A percentile compares a stretch with the other conserved stretches of the same genome.
Conservation (phyloP, 2,797 vertebrate genomes). For the Scolopax rusticola region DNA sequence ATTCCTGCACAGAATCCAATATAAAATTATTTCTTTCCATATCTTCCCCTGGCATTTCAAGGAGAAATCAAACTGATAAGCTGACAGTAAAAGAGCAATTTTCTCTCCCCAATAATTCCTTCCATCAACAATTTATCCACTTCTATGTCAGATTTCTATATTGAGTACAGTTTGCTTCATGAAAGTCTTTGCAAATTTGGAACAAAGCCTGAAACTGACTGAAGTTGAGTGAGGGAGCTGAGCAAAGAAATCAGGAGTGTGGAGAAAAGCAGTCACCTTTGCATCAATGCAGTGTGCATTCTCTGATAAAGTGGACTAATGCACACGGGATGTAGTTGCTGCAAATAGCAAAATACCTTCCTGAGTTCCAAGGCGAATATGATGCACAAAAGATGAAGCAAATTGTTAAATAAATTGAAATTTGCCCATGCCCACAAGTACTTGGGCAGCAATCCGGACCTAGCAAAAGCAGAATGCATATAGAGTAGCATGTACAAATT, state of each 20-base stretch:
- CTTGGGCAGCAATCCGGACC: neutral
- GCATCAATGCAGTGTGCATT: neutral
- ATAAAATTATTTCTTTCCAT: conserved; percentile 1
- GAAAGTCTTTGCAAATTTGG: neutral
- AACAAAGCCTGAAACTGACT: neutral
- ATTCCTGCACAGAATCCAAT: neutral
- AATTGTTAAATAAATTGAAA: neutral
- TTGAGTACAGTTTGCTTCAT: neutral
- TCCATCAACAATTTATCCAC: neutral
- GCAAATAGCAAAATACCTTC: neutral
- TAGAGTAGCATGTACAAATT: neutral
- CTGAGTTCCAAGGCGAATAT: neutral
- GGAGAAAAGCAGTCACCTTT: neutral
- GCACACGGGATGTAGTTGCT: neutral
- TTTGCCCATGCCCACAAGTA: neutral
- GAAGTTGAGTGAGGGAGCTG: neutral
- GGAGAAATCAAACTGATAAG: neutral
- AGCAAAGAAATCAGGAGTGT: neutral
- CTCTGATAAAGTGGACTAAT: neutral
- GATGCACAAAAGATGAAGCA: neutral
- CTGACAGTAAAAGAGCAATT: neutral
- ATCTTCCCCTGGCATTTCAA: neutral
- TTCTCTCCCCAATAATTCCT: neutral
- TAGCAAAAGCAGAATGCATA: neutral
- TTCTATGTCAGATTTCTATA: neutral